A percentile compares a stretch with the other conserved stretches of the same genome.
phyloP scores from a whole-genome alignment of 2,113 vertebrate genomes.

The Corythornis madagascariensis region DNA sequence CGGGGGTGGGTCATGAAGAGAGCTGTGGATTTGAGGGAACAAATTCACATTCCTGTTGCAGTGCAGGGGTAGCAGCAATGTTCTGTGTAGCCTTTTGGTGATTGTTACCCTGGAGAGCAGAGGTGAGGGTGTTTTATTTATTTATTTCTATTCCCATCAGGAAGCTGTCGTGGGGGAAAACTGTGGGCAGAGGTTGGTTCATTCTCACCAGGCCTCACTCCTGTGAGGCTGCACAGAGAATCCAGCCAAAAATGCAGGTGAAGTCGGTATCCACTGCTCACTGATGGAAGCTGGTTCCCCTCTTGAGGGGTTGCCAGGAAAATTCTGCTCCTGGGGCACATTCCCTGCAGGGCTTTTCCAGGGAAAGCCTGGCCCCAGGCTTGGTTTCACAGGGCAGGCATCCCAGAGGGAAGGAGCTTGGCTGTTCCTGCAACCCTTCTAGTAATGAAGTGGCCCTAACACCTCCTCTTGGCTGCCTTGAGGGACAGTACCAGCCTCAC shows the following conservation, averaged over 20 bases:
- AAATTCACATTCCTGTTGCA: fast-evolving
- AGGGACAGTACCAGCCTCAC: not conserved
- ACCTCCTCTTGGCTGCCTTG: not conserved
- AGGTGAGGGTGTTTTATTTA: not conserved
- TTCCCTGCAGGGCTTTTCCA: not conserved
- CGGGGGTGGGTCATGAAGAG: not conserved
- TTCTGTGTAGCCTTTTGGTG: not conserved
- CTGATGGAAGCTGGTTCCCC: not conserved
- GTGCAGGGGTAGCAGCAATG: not conserved
- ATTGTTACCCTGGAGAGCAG: not conserved
- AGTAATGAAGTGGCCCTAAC: not conserved
- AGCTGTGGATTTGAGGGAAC: not conserved
- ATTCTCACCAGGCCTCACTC: fast-evolving
- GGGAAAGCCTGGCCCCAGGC: fast-evolving
- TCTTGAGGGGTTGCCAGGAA: not conserved
- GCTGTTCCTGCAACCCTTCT: not conserved
- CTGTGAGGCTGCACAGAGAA: not conserved
- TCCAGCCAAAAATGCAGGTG: not conserved
- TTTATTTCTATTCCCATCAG: not conserved
- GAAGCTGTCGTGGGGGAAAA: not conserved
- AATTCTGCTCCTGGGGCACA: not conserved
- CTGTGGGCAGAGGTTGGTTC: not conserved
- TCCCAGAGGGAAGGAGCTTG: not conserved
- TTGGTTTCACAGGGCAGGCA: not conserved
- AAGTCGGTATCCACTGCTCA: fast-evolving